phyloP scores from a whole-genome alignment of 2,113 vertebrate genomes.

The Pandion haliaetus region DNA sequence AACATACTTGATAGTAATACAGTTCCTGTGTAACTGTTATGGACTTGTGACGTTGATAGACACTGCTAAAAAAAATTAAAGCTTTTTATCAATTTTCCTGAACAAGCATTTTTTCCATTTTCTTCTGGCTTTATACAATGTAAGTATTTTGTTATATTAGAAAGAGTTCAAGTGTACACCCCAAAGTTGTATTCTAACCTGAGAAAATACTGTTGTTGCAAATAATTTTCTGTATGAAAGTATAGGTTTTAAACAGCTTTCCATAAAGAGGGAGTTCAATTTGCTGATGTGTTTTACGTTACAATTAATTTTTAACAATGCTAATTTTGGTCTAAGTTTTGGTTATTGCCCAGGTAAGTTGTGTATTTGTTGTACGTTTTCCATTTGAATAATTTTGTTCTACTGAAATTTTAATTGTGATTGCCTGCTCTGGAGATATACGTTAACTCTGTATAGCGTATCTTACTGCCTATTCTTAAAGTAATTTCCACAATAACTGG shows the following conservation, averaged over 20 bases:
- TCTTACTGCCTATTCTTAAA: background rate
- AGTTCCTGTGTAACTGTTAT: conserved; percentile 44
- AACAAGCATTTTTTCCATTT: background rate
- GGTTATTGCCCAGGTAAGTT: background rate
- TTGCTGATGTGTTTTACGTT: background rate
- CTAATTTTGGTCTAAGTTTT: background rate
- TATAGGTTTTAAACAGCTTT: background rate
- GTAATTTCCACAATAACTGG: background rate
- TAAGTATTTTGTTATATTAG: background rate
- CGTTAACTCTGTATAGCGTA: background rate
- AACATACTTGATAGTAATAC: conserved; percentile 30
- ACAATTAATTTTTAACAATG: background rate
- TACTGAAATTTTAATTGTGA: background rate
- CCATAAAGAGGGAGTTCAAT: background rate
- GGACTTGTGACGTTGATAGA: conserved; percentile 44
- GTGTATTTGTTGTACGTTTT: background rate
- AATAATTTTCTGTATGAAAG: background rate
- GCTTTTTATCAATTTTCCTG: conserved; percentile 23
- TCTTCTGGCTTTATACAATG: background rate
- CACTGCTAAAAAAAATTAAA: conserved; percentile 5
- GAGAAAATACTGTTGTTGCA: background rate
- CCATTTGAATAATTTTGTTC: background rate
- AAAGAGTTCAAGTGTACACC: background rate
- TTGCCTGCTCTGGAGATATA: background rate
- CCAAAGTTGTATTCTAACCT: background rate